Percentiles rank a stretch among this genome's conserved stretches.
These are phyloP conservation scores for Brachionus calyciflorus DNA, from an alignment of 1,140 invertebrate species.

Conservation along the genomic window DNA sequence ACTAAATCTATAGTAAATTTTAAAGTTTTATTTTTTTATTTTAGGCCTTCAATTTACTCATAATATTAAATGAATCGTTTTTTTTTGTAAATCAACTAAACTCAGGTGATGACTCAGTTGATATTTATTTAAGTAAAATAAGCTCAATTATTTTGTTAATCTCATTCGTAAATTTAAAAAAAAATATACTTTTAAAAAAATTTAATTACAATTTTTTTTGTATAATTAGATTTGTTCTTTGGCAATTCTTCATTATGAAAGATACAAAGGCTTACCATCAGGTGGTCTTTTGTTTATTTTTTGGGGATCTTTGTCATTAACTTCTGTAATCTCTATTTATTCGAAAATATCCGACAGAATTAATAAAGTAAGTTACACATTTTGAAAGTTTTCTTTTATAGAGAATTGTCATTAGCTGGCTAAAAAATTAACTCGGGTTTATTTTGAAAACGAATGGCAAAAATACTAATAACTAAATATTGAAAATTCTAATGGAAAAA, in stretches of 20 bases:
- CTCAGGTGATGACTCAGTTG: not conserved
- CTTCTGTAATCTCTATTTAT: not conserved
- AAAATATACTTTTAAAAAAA: not conserved
- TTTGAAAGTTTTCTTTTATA: no score
- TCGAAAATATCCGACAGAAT: not conserved
- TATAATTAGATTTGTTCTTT: not conserved
- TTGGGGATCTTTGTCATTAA: not conserved
- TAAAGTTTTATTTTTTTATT: no score
- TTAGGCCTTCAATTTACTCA: not conserved
- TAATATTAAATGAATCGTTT: not conserved
- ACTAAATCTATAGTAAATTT: not conserved
- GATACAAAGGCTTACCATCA: conserved; percentile 6
- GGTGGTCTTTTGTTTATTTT: not conserved
- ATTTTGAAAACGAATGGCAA: no score
- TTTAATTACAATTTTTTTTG: no score
- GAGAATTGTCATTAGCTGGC: no score
- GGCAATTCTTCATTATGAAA: not conserved
- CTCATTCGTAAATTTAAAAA: not conserved
- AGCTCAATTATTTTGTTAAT: not conserved
- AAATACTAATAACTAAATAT: no score
- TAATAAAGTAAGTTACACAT: not conserved
- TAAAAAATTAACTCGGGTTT: no score
- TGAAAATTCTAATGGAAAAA: no score
- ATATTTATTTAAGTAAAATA: not conserved
- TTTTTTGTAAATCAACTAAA: not conserved